Evolutionary conservation across 92 coral and sea anemone species (phyloP).

Genomic region (Micromussa lordhowensis): DNA sequence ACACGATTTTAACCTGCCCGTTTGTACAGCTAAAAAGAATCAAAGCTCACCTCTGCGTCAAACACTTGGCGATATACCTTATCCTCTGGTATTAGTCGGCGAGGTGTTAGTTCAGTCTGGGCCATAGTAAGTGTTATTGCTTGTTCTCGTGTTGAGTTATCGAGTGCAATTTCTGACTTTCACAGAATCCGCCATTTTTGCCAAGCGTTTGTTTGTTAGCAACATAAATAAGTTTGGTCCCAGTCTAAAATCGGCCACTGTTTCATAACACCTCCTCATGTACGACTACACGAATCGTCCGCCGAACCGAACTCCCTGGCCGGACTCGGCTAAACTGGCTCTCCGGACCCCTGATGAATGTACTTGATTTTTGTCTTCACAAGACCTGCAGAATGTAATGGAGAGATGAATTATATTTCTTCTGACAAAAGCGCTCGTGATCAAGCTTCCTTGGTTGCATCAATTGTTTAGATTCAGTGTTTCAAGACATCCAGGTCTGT

Average conservation of each 20-base stretch:
- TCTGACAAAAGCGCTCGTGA: neutral
- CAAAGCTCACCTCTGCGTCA: conserved; percentile 90
- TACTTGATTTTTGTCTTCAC: neutral
- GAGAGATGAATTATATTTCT: neutral
- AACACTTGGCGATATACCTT: conserved; percentile 93
- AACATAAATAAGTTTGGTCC: conserved; percentile 19
- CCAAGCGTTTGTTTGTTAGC: conserved; percentile 70
- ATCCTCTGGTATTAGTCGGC: conserved; percentile 78
- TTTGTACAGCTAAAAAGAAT: neutral
- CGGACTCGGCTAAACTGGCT: too few species aligned
- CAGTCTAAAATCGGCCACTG: conserved; percentile 1
- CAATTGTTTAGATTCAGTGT: neutral
- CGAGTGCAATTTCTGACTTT: neutral
- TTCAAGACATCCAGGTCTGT: neutral
- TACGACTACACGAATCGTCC: neutral
- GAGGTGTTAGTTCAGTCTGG: conserved; percentile 75
- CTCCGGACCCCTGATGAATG: neutral
- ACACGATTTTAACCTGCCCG: neutral
- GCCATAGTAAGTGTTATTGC: conserved; percentile 64
- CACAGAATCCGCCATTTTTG: conserved; percentile 79
- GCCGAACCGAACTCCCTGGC: neutral
- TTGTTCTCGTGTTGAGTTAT: neutral
- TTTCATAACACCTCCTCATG: neutral
- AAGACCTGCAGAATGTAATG: neutral
- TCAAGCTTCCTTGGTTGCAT: neutral